Base-by-base conservation (phyloP, 2,797 vertebrate species). In the Borostomias antarcticus region DNA sequence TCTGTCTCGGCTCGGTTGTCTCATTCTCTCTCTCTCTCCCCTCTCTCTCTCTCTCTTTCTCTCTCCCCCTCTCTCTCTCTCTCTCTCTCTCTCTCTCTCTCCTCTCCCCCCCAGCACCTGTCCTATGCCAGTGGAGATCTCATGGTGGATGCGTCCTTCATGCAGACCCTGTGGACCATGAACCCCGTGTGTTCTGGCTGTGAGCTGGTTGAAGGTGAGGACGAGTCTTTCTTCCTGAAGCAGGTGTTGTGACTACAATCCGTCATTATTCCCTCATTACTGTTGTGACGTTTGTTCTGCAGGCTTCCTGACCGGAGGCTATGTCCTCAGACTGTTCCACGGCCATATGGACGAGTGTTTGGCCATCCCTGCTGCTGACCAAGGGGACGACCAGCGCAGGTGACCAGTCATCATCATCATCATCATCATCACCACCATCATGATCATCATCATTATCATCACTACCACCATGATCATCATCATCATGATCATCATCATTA, bases 121-220 rank as follows among this genome's bases (percentile, higher is more conserved):
- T 98, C 96, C 4, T 96, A 94, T 0, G 95, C 96, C 72, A 97
- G 96, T 0, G 96, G 95, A 29, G 96, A 98, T 68, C 91, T 98
- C 32, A 96, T 98, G 90, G 95, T 95, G 0, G 96, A 98, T 0
- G 96, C 96, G 1, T 98, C 96, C 63, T 98, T 98, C 90, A 98
- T 98, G 96, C 96, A 98, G 83, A 98, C 96, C 0, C 91, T 98
- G 50, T 98, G 96, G 96, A 98, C 95, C 64, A 96, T 98, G 95
- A 98, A 95, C 37, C 96, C 96, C 26, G 95, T 97, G 71, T 95
- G 94, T 82, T 98, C 96, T 0, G 92, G 95, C 61, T 95, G 93
- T 47, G 96, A 98, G 79, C 81, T 94, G 0, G 93, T 90, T 72
- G 95, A 98, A 87, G 96, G 96, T 97, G 5, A 37, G 57, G 33